phyloP scores from a whole-genome alignment of 2,113 vertebrate genomes.

The Actinemys pallida region DNA sequence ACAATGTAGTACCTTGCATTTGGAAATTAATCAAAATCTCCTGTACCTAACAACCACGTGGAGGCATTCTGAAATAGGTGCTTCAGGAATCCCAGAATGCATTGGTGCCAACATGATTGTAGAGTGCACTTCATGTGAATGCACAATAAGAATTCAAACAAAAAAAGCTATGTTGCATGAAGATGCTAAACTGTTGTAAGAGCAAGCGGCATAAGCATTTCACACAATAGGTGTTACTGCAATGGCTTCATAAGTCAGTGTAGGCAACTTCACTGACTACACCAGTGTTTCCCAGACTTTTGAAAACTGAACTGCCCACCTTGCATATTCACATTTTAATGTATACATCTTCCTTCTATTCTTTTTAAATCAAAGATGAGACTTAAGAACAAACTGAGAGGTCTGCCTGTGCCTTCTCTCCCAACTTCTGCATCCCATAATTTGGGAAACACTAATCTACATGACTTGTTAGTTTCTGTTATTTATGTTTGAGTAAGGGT shows the following conservation, averaged over 20 bases:
- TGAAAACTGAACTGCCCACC: background rate
- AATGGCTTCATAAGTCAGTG: background rate
- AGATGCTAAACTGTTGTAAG: background rate
- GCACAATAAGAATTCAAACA: background rate
- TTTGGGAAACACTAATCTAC: background rate
- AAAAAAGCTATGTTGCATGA: background rate
- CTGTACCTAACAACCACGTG: rapidly evolving
- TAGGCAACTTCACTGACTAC: background rate
- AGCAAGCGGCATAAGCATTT: background rate
- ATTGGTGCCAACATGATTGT: background rate
- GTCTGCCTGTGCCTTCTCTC: rapidly evolving
- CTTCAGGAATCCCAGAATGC: background rate
- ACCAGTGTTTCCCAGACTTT: rapidly evolving
- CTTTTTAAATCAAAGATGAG: background rate
- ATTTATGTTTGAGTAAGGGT: background rate
- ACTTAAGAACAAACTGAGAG: rapidly evolving
- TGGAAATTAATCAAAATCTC: background rate
- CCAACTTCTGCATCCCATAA: rapidly evolving
- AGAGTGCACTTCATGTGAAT: background rate
- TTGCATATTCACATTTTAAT: background rate
- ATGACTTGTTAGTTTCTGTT: background rate
- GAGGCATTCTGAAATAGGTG: background rate
- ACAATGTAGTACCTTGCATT: background rate
- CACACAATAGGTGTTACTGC: conserved; percentile 2
- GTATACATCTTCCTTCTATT: background rate